phyloP scores from a whole-genome alignment of 2,888 invertebrate genomes.

The Lasioglossum oenotherae region DNA sequence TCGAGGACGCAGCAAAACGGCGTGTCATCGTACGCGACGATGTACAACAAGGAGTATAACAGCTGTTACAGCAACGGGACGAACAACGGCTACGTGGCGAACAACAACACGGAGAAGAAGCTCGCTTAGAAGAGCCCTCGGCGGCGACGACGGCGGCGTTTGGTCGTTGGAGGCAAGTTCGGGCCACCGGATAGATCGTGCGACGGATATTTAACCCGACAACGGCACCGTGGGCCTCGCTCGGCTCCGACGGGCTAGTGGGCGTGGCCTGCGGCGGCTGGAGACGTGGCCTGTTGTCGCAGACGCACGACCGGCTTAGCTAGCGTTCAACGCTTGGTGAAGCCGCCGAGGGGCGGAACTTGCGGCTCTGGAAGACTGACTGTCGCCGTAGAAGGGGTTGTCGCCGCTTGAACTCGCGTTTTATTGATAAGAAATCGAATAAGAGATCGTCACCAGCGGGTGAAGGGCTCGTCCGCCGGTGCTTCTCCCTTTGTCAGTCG shows the following conservation, averaged over 20 bases:
- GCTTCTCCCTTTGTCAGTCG: not conserved
- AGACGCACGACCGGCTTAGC: not conserved
- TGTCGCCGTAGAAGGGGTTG: not conserved
- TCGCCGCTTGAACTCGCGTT: conserved; percentile 1
- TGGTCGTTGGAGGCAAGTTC: conserved; percentile 33
- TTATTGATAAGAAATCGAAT: not conserved
- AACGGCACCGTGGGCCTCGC: not conserved
- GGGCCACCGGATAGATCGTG: conserved; percentile 43
- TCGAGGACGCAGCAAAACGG: conserved; percentile 82
- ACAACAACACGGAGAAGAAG: conserved; percentile 82
- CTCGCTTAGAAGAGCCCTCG: conserved; percentile 75
- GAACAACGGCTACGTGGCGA: conserved; percentile 87
- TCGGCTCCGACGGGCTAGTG: not conserved
- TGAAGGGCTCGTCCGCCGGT: not conserved
- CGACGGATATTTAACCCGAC: conserved; percentile 44
- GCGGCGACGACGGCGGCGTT: conserved; percentile 17
- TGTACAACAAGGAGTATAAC: conserved; percentile 86
- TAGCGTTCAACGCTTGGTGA: not conserved
- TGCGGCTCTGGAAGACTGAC: not conserved
- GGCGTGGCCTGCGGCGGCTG: not conserved
- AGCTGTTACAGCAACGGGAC: conserved; percentile 88
- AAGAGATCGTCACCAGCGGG: not conserved
- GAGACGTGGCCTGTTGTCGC: not conserved
- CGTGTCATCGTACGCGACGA: conserved; percentile 85
- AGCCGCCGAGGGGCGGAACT: not conserved